Evolutionary conservation across 2,113 vertebrate genomes (phyloP).

Genomic region (Athene cunicularia): DNA sequence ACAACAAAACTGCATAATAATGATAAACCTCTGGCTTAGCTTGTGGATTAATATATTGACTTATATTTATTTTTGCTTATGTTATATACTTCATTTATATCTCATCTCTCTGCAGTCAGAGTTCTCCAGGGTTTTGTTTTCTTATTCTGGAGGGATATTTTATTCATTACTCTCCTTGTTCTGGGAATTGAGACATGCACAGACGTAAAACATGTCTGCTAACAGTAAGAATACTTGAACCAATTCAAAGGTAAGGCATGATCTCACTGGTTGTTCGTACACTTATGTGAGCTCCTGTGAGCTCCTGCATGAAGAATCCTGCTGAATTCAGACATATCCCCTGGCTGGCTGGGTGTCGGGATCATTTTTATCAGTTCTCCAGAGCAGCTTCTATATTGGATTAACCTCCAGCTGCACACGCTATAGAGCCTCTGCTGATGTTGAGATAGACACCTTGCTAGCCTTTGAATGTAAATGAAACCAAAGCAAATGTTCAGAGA

Average conservation of each 20-base stretch:
- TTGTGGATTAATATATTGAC: neutral
- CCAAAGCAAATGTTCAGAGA: neutral
- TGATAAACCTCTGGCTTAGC: neutral
- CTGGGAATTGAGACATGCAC: neutral
- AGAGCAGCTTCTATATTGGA: neutral
- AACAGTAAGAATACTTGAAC: neutral
- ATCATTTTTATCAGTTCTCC: neutral
- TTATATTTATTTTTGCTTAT: neutral
- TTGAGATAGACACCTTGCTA: rapidly evolving
- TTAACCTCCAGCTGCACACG: neutral
- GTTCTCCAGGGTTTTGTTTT: neutral
- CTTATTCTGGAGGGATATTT: neutral
- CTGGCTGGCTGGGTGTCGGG: neutral
- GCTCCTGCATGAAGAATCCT: neutral
- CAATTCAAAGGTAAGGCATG: neutral
- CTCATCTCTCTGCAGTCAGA: neutral
- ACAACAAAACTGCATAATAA: neutral
- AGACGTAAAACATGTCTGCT: neutral
- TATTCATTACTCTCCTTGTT: neutral
- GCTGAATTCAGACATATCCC: neutral
- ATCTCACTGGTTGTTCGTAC: neutral
- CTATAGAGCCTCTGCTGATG: neutral
- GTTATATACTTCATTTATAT: neutral
- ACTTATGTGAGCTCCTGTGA: neutral
- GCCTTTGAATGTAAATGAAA: neutral